Conservation (phyloP, 2,113 vertebrate genomes). For the Andinoacara biseriatus region DNA sequence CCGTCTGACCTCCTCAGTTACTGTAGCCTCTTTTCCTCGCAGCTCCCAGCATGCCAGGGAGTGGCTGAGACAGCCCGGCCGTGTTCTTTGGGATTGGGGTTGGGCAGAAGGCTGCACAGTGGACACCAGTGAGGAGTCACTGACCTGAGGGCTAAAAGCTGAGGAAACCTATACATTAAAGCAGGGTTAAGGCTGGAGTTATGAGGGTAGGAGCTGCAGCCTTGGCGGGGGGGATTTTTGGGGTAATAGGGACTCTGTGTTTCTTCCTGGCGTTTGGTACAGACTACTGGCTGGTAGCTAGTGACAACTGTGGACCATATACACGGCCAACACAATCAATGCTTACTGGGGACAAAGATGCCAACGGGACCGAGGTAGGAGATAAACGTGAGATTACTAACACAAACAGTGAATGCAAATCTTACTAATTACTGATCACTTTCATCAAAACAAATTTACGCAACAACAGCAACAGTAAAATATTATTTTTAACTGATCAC, state of each 20-base stretch:
- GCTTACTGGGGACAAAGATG: neutral
- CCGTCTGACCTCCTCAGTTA: constrained; percentile 40
- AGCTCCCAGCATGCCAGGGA: constrained; percentile 51
- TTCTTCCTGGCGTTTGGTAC: constrained; percentile 87
- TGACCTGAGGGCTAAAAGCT: constrained; percentile 6
- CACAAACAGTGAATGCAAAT: neutral
- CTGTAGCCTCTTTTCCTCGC: constrained; percentile 27
- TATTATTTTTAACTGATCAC: constrained; percentile 18
- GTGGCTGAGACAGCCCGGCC: constrained; percentile 42
- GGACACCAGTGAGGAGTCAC: constrained; percentile 19
- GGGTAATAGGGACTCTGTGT: constrained; percentile 80
- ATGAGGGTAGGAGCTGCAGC: constrained; percentile 85
- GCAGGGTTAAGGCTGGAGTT: constrained; percentile 32
- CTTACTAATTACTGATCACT: neutral
- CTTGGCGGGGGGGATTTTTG: constrained; percentile 82
- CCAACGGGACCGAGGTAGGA: constrained; percentile 73
- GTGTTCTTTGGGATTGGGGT: constrained; percentile 24
- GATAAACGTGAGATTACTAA: neutral
- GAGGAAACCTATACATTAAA: neutral
- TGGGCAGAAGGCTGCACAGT: constrained; percentile 15
- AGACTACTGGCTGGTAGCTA: constrained; percentile 89
- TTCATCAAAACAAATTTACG: neutral
- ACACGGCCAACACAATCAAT: constrained; percentile 25
- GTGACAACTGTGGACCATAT: constrained; percentile 79
- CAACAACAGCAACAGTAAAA: neutral